Evolutionary conservation across 2,113 vertebrate genomes (phyloP), one percentile per base, ranked within the genome.

Genomic region (Bothrops jararaca): DNA sequence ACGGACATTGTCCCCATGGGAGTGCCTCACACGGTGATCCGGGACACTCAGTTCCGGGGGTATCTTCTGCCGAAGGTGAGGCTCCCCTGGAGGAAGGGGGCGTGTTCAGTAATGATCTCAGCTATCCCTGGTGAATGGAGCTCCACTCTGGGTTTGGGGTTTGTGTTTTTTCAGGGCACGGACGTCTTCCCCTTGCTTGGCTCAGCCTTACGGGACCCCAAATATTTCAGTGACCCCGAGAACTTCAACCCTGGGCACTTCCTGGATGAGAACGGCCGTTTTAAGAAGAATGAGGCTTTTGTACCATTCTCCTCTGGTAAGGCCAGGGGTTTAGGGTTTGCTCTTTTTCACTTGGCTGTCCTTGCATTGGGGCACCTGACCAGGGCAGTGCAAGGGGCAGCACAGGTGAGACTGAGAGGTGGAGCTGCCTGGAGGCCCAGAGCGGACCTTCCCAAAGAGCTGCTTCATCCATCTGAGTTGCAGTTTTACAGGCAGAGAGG

Each of bases 281-380:
- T 98, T 89, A 97, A 96, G 94, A 97, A 96, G 93, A 97, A 96
- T 12, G 96, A 97, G 2, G 96, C 96, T 2, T 97, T 97, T 48
- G 86, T 97, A n/a, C 94, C 94, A 2, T 98, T 98, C 60, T 96
- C 97, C 2, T 96, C 93, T 34, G 97, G 97, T 97, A 95, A 10
- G 29, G 15, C 12, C n/a, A 2, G 29, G 26, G 7, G 9, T 93
- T 93, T 45, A 23, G 5, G 13, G 2, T 2, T 50, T 23, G 39
- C 26, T 4, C 11, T 34, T 5, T 29, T 1, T 39, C 10, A 4
- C 23, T 2, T 6, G 5, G 12, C 86, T 18, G 29, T 69, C 64
- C 52, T 58, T 24, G 88, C 54, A 18, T 23, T 20, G 87, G 52
- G 4, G 29, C 45, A 15, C 22, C 42, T 50, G 45, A 50, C 45